Conservation (phyloP, 2,797 vertebrate genomes). For the Macrochelys suwanniensis region DNA sequence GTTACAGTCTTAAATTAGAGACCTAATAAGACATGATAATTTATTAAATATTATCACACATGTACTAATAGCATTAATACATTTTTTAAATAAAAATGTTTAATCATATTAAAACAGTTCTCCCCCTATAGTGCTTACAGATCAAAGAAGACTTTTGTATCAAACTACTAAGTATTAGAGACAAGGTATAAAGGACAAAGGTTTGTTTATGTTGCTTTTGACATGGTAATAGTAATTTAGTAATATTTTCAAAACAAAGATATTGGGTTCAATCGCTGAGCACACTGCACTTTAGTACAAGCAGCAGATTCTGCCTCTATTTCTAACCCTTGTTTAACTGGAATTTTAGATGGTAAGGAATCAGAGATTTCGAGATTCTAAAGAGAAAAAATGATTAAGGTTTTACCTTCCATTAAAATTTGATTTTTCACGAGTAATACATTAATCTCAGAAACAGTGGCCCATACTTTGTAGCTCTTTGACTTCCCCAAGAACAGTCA, state of each 20-base stretch:
- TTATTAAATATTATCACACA: conserved; percentile 81
- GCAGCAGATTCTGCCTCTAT: background rate
- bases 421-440: background rate
- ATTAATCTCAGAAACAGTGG: background rate
- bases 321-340: background rate
- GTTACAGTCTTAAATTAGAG: conserved; percentile 69
- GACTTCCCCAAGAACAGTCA: background rate
- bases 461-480: background rate
- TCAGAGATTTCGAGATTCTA: conserved; percentile 2
- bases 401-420: conserved; percentile 22
- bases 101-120: conserved; percentile 22
- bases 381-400: background rate
- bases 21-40: conserved; percentile 63
- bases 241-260: conserved; percentile 34
- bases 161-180: background rate
- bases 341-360: conserved; percentile 20
- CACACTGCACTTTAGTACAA: background rate
- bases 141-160: background rate
- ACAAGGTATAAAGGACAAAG: conserved; percentile 9
- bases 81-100: conserved; percentile 78
- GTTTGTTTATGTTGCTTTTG: conserved; percentile 21
- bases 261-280: background rate
- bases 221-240: background rate
- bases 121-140: background rate
- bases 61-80: conserved; percentile 79